Percentiles rank a stretch among this genome's conserved stretches.
These are phyloP conservation scores for Oreohelix idahoensis DNA, from an alignment of 1,140 invertebrate genomes.

Conservation along the genomic window DNA sequence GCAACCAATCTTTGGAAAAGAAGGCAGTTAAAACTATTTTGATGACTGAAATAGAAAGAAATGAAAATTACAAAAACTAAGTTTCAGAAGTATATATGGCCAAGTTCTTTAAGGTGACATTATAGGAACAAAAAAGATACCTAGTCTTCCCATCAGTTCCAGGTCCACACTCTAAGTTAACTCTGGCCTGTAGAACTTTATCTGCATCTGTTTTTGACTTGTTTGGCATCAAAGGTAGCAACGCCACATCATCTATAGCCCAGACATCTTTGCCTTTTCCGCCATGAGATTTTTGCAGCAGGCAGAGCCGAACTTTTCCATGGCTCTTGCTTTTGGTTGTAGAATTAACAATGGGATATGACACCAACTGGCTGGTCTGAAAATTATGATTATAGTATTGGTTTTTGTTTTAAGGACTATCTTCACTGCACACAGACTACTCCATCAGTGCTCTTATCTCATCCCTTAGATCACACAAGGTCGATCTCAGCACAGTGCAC, in stretches of 20 bases:
- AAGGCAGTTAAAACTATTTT: too few species aligned
- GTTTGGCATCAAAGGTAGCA: conserved; percentile 63
- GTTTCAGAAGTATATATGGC: too few species aligned
- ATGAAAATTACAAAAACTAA: too few species aligned
- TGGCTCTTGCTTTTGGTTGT: neutral
- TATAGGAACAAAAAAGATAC: neutral
- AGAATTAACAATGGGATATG: conserved; percentile 5
- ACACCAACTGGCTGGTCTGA: conserved; percentile 2
- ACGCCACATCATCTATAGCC: conserved; percentile 66
- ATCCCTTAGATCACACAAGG: too few species aligned
- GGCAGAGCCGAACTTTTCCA: conserved; percentile 63
- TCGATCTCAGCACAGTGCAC: too few species aligned
- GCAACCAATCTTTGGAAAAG: too few species aligned
- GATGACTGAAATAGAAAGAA: too few species aligned
- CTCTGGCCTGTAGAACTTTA: conserved; percentile 66
- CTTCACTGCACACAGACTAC: too few species aligned
- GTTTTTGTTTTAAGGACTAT: too few species aligned
- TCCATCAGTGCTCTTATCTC: too few species aligned
- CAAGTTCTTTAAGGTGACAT: too few species aligned
- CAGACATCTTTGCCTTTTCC: conserved; percentile 68
- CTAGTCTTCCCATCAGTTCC: conserved; percentile 5
- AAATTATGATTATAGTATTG: neutral
- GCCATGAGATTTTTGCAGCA: conserved; percentile 67
- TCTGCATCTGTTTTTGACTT: conserved; percentile 45
- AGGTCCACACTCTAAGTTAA: conserved; percentile 64